These are phyloP conservation scores for Tinea trinotella DNA, from an alignment of 2,888 invertebrate genomes.

Conservation along the genomic window DNA sequence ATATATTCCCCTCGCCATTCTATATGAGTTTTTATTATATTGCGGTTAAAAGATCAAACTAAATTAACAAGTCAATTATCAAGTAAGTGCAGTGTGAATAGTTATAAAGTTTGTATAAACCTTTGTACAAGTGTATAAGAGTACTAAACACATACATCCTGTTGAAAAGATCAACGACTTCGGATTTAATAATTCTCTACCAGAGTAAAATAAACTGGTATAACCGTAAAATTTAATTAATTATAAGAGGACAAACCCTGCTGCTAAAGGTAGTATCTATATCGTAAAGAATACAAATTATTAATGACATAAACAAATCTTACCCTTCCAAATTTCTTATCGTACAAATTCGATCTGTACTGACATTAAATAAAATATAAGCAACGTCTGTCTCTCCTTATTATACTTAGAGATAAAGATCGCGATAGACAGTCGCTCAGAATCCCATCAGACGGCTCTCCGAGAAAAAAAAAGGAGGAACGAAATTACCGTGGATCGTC, in stretches of 20 bases:
- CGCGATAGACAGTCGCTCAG: conserved; percentile 63
- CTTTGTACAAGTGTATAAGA: background rate
- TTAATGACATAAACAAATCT: conserved; percentile 65
- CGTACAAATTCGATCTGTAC: conserved; percentile 59
- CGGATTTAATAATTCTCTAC: background rate
- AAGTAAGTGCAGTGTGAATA: conserved; percentile 33
- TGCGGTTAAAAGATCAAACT: too few species aligned
- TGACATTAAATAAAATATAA: conserved; percentile 70
- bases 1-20: too few species aligned
- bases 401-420: conserved; percentile 64
- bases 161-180: background rate
- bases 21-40: too few species aligned
- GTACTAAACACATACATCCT: background rate
- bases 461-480: conserved; percentile 54
- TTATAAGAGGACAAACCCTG: background rate
- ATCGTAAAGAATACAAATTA: conserved; percentile 33
- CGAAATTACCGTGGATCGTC: conserved; percentile 59
- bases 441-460: conserved; percentile 56
- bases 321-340: conserved; percentile 47
- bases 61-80: conserved; percentile 65
- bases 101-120: background rate
- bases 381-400: conserved; percentile 69
- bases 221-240: background rate
- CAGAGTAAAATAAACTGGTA: too few species aligned
- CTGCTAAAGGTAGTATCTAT: background rate